Percentiles rank a stretch among this genome's conserved stretches.
These are phyloP conservation scores for Haplochromis vanheusdeni DNA, from an alignment of 2,113 vertebrate species.

Conservation along the genomic window DNA sequence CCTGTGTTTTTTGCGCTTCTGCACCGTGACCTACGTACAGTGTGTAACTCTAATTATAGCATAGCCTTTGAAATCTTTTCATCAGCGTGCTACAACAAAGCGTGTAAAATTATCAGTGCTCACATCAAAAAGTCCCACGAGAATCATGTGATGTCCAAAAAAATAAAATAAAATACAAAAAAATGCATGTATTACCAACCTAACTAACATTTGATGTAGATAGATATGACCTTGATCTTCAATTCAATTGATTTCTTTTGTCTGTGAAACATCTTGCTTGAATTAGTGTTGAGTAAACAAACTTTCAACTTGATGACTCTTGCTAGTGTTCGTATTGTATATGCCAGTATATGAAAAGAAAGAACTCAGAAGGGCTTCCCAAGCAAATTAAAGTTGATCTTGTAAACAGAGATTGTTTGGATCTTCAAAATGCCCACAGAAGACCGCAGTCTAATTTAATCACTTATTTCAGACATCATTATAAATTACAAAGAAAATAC, in stretches of 20 bases:
- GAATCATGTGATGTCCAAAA: background rate
- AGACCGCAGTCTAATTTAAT: background rate
- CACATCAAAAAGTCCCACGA: background rate
- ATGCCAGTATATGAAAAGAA: background rate
- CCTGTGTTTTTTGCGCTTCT: background rate
- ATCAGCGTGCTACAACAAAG: slow-evolving; percentile 1
- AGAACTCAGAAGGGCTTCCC: background rate
- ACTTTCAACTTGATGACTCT: background rate
- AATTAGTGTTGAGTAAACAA: slow-evolving; percentile 9
- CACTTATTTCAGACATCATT: background rate
- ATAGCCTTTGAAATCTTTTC: background rate
- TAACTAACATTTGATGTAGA: background rate
- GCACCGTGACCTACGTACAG: background rate
- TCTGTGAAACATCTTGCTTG: background rate
- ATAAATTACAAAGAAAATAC: background rate
- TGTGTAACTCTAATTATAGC: background rate
- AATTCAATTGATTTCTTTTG: background rate
- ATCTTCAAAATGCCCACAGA: background rate
- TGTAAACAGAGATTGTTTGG: background rate
- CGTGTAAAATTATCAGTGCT: background rate
- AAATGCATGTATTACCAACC: background rate
- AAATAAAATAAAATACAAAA: background rate
- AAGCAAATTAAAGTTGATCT: background rate
- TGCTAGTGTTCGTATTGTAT: background rate
- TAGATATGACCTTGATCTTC: background rate